These are phyloP conservation scores for Lipotes vexillifer DNA, from an alignment of 2,113 vertebrate species.

Conservation along the genomic window DNA sequence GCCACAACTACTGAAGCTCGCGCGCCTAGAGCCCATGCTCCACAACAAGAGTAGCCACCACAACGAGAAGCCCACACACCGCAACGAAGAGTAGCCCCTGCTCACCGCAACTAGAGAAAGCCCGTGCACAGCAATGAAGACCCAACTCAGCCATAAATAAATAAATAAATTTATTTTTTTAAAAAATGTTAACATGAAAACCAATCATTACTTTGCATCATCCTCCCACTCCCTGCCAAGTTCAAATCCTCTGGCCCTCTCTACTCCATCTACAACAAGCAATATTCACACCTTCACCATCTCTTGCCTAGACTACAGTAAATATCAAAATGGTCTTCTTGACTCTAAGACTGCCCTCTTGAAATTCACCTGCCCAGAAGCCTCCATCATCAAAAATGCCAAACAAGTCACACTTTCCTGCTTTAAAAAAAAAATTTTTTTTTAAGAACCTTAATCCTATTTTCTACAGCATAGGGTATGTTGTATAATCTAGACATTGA, in stretches of 20 bases:
- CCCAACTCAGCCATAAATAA: no score
- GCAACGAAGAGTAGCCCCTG: no score
- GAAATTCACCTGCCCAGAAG: background rate
- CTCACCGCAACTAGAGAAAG: no score
- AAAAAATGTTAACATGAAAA: background rate
- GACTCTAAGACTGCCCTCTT: background rate
- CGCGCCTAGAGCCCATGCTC: no score
- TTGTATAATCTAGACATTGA: background rate
- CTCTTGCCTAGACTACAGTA: background rate
- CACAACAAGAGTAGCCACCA: no score
- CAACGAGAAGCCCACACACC: no score
- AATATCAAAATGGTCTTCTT: slow-evolving; percentile 3
- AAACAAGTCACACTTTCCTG: background rate
- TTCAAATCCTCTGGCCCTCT: slow-evolving; percentile 17
- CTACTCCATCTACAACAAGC: background rate
- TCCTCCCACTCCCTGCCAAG: background rate
- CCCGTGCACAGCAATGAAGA: no score
- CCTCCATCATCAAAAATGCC: background rate
- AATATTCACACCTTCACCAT: background rate
- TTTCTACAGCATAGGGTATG: background rate
- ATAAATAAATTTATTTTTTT: no score
- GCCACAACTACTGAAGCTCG: no score
- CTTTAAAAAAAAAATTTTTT: background rate
- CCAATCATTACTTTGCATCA: background rate
- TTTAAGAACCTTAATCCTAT: background rate